Base-by-base conservation (phyloP, 2,113 vertebrate genomes). In the Pedionomus torquatus region DNA sequence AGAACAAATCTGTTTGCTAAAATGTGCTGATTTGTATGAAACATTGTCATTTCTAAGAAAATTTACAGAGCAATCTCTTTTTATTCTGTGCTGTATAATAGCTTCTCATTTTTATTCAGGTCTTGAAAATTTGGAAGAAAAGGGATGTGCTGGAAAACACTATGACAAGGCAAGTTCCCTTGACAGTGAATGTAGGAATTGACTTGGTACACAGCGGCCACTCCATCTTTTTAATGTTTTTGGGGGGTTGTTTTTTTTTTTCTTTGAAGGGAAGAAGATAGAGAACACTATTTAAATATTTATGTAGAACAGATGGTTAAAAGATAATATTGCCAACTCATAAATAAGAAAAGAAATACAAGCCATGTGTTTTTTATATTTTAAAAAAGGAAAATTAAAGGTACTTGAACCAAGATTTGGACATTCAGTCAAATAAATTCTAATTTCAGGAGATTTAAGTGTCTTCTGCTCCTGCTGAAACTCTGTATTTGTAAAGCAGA, bases 31-130 rank as follows among this genome's bases (percentile, higher is more conserved):
- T 96, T 90, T 95, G 63, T 61, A 70, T 78, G 77, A 89, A 95
- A 92, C 61, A 35, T 72, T 92, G 79, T 77, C 24, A 94, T 88
- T 91, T 90, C 82, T 69, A 61, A 65, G 85, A 95, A 92, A 89
- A 91, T 81, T 63, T 65, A 87, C 58, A 80, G 65, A 91, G 60
- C 76, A 92, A 92, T 96, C 66, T 93, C 74, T 89, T 92, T 96
- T 96, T 94, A 95, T 96, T 96, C 81, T 91, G 39, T 84, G 71
- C 61, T 81, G 44, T 84, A 68, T 81, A 96, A 92, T 49, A 93
- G 58, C 41, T 93, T 93, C 84, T 96, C 48, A 95, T 96, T 95
- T 94, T 90, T 97, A 92, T 97, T 93, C 82, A 76, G 54, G 68
- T 96, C 94, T 95, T 86, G 83, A 94, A 60, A 81, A 69, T 89